phyloP scores from a whole-genome alignment of 2,797 vertebrate species.

The Sarcophilus harrisii region DNA sequence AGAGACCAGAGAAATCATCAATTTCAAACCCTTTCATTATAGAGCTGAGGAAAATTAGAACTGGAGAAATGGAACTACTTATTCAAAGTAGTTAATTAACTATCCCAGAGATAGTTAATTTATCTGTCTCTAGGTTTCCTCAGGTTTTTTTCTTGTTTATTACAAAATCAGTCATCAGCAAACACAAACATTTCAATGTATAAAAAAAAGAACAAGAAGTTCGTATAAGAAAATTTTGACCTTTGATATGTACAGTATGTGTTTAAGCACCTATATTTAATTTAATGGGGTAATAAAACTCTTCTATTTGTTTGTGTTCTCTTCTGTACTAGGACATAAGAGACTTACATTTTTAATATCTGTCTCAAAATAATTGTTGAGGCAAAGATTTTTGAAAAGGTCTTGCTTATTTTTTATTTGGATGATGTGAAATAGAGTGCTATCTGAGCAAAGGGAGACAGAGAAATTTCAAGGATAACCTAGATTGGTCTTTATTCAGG shows the following conservation, averaged over 20 bases:
- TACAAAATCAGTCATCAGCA: background rate
- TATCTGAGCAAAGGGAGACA: slow-evolving; percentile 92
- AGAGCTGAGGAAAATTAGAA: background rate
- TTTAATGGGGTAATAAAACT: background rate
- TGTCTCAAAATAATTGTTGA: slow-evolving; percentile 75
- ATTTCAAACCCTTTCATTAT: background rate
- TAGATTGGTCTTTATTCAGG: slow-evolving; percentile 98
- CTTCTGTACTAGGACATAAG: slow-evolving; percentile 70
- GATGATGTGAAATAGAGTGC: slow-evolving; percentile 94
- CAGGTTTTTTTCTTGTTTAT: background rate
- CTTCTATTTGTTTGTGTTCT: background rate
- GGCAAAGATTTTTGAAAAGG: slow-evolving; percentile 62
- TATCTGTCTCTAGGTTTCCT: background rate
- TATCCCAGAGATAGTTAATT: background rate
- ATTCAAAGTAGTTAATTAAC: background rate
- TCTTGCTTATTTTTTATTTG: slow-evolving; percentile 77
- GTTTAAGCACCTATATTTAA: background rate
- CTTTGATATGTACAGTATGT: background rate
- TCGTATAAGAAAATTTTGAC: background rate
- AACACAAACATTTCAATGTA: background rate
- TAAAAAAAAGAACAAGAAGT: background rate
- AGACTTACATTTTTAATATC: slow-evolving; percentile 71
- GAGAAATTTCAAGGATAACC: slow-evolving; percentile 90
- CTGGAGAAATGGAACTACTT: background rate
- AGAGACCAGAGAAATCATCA: background rate